Evolutionary conservation across 2,113 vertebrate species (phyloP), one percentile per base, ranked within the genome.

Genomic region (Myrmophylax atrothorax): DNA sequence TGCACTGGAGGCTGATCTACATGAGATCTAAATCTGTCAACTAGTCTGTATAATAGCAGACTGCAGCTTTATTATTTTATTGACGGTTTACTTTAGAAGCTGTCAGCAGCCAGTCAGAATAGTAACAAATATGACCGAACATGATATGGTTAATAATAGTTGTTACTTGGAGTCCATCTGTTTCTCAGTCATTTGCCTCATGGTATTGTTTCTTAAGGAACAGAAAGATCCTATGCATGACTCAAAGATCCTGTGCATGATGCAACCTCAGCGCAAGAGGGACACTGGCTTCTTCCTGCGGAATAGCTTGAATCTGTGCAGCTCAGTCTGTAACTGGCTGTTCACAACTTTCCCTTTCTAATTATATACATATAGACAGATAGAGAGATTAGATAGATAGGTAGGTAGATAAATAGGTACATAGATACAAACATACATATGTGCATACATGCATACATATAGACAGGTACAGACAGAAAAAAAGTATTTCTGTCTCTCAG

Each of bases 201-300:
- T 46, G 28, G 31, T 67, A 35, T 10, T 64, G 9, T 64, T 77
- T 89, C 25, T 8, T 52, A 56, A 68, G 29, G 31, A 95, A 35
- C 4, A 60, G n/a, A 79, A 82, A 64, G 22, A 60, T 28, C 1
- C 2, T 18, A 15, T 1, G 0, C 3, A 10, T 22, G 19, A 74
- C 9, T 52, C 55, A 35, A 8, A 68, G 10, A 29, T 52, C 42
- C 29, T 58, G 22, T 28, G 11, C 40, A 56, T 86, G 26, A 46
- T 14, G 75, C 78, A 82, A 79, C 25, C 12, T 6, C 7, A 25
- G 19, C 68, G 8, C 9, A 72, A 81, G 26, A 4, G 25, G 7
- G 6, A 72, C 8, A 31, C 5, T 2, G 3, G 2, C 22, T 58
- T 72, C 25, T 22, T 85, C 10, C 17, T 33, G 8, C 7, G 10